A percentile compares a stretch with the other conserved stretches of the same genome.
Conservation (phyloP, 2,797 vertebrate genomes). For the Hydrolagus colliei region DNA sequence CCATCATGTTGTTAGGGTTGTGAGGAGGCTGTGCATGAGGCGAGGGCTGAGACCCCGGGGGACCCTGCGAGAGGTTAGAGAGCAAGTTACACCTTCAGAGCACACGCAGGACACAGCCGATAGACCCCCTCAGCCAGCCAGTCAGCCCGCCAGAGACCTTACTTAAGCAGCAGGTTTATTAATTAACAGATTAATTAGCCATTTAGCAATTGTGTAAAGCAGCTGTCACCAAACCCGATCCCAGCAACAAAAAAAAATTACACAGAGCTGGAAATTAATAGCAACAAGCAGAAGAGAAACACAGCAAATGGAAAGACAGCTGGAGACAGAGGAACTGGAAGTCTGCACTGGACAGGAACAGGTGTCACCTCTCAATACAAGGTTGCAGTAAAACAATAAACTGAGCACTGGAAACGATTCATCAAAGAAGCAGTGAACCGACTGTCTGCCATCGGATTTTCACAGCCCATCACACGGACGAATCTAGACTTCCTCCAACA, state of each 20-base stretch:
- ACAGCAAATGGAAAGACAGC: constrained; percentile 72
- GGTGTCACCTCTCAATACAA: constrained; percentile 23
- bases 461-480: too few species aligned
- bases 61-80: constrained; percentile 80
- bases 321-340: constrained; percentile 41
- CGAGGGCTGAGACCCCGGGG: constrained; percentile 96
- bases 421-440: too few species aligned
- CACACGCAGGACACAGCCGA: constrained; percentile 32
- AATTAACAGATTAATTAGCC: constrained; percentile 81
- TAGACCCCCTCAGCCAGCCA: constrained; percentile 38
- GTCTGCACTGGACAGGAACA: neutral
- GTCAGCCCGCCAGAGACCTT: constrained; percentile 70
- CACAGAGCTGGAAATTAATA: constrained; percentile 68
- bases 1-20: constrained; percentile 99
- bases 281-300: constrained; percentile 68
- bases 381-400: too few species aligned
- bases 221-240: constrained; percentile 71
- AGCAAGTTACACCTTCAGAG: constrained; percentile 65
- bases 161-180: constrained; percentile 77
- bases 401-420: too few species aligned
- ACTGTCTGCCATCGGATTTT: too few species aligned
- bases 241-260: too few species aligned
- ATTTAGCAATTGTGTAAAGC: constrained; percentile 74
- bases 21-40: constrained; percentile 97
- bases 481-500: too few species aligned